Conservation (phyloP, 2,113 vertebrate species). For the Lepidothrix coronata region DNA sequence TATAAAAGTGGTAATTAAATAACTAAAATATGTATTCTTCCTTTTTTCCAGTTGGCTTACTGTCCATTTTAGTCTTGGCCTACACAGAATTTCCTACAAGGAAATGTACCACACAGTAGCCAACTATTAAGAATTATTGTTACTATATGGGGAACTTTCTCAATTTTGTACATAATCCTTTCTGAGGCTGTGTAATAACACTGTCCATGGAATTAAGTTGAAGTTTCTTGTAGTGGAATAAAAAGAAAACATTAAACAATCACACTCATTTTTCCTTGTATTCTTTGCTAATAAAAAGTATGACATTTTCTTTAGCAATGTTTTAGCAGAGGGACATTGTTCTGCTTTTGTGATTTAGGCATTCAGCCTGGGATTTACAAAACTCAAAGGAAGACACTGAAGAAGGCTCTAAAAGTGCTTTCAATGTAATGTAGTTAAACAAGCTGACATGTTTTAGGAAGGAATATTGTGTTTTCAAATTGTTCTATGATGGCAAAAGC, state of each 20-base stretch:
- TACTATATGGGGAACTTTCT: background rate
- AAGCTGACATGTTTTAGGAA: background rate
- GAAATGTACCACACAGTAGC: background rate
- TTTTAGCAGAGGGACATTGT: background rate
- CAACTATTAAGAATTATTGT: background rate
- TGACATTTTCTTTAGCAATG: background rate
- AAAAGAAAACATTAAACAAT: background rate
- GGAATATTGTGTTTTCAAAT: background rate
- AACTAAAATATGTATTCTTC: background rate
- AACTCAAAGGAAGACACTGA: background rate
- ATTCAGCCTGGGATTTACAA: background rate
- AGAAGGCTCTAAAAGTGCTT: background rate
- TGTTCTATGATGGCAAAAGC: background rate
- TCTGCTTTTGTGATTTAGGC: background rate
- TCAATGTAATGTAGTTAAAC: background rate
- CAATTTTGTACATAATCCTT: background rate
- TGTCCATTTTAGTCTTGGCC: slow-evolving; percentile 15
- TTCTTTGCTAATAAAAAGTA: background rate
- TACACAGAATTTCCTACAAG: background rate
- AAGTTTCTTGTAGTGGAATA: background rate
- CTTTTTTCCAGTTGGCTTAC: background rate
- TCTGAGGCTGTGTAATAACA: background rate
- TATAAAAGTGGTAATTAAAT: background rate
- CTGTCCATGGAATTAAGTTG: background rate
- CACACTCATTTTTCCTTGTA: background rate